Evolutionary conservation across 2,113 vertebrate species (phyloP).

Genomic region (Microtus ochrogaster): DNA sequence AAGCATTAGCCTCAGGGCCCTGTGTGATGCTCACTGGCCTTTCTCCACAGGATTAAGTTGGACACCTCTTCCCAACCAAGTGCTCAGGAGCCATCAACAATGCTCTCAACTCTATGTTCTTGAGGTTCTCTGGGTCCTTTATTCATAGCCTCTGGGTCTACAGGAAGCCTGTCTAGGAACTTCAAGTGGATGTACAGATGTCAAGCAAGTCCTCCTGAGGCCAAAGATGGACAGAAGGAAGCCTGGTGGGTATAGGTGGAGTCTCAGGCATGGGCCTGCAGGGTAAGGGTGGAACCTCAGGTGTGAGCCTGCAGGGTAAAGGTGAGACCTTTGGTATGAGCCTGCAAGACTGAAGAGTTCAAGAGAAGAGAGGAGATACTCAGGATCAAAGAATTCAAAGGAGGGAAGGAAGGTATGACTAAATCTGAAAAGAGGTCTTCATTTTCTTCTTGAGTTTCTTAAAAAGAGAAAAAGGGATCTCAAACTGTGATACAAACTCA

Average conservation of each 20-base stretch:
- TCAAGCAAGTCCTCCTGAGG: no score
- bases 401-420: not conserved
- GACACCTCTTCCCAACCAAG: not conserved
- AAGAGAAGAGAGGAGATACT: not conserved
- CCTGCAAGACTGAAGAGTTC: not conserved
- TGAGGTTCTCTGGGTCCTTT: not conserved
- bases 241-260: not conserved
- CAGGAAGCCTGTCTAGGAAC: not conserved
- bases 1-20: not conserved
- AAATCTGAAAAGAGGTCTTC: not conserved
- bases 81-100: not conserved
- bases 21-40: not conserved
- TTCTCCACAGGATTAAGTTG: fast-evolving
- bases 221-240: not conserved
- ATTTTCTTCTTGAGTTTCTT: not conserved
- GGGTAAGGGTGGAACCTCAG: not conserved
- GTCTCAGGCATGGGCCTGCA: not conserved
- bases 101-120: not conserved
- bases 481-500: not conserved
- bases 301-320: not conserved
- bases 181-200: not conserved
- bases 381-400: not conserved
- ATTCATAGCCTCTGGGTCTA: not conserved
- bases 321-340: not conserved
- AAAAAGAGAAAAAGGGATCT: not conserved